Evolutionary conservation across 2,888 invertebrate species (phyloP).

Genomic region (Palloptera scutellata): DNA sequence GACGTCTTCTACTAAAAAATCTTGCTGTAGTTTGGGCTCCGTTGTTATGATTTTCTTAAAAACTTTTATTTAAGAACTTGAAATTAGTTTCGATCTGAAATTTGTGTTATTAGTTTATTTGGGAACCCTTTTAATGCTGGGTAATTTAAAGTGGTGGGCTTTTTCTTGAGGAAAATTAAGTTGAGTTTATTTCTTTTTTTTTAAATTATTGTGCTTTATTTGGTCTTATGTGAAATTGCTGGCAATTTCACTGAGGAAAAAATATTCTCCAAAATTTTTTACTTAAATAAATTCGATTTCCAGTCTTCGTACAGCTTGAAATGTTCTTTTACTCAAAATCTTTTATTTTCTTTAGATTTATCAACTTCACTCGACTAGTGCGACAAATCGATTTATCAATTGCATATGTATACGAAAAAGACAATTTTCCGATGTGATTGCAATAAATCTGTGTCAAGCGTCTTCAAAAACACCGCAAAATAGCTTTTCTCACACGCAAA

Average conservation of each 20-base stretch:
- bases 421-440: constrained; percentile 25
- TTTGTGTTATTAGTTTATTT: not conserved
- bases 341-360: not conserved
- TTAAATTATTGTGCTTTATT: constrained; percentile 3
- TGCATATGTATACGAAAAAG: constrained; percentile 23
- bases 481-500: too few species aligned
- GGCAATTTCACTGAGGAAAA: constrained; percentile 12
- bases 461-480: not conserved
- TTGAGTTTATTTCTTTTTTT: not conserved
- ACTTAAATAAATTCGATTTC: not conserved
- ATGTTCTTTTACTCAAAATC: not conserved
- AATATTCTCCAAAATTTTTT: not conserved
- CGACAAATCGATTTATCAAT: constrained; percentile 38
- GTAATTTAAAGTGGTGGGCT: not conserved
- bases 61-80: constrained; percentile 31
- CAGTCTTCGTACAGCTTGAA: not conserved
- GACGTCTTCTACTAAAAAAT: constrained; percentile 52
- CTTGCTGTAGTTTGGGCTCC: constrained; percentile 60
- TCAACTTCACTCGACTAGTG: constrained; percentile 7
- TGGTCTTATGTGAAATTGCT: constrained; percentile 9
- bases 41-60: constrained; percentile 61
- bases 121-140: not conserved
- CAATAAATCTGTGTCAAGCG: constrained; percentile 45
- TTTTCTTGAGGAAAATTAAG: not conserved
- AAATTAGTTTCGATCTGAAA: too few species aligned